phyloP scores from a whole-genome alignment of 2,888 invertebrate genomes.

The Perizoma flavofasciatum region DNA sequence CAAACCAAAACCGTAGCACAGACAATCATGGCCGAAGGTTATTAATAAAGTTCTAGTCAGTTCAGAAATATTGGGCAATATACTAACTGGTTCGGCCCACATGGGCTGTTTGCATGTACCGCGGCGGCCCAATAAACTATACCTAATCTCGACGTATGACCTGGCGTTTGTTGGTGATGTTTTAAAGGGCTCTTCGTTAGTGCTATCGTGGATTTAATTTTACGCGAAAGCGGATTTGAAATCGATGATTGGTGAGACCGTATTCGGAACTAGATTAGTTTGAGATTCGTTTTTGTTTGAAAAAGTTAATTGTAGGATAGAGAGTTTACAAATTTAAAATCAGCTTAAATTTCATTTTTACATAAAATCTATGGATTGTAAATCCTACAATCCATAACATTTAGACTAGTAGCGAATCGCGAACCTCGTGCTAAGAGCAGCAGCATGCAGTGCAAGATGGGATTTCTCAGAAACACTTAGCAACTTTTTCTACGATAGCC shows the following conservation, averaged over 20 bases:
- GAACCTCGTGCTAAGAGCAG: too few species aligned
- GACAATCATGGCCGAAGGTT: constrained; percentile 19
- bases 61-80: constrained; percentile 45
- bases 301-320: too few species aligned
- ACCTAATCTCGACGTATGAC: constrained; percentile 40
- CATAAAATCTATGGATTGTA: too few species aligned
- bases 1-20: constrained; percentile 1
- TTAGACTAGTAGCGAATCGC: too few species aligned
- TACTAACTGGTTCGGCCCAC: constrained; percentile 43
- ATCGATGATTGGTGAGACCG: not conserved
- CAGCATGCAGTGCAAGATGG: too few species aligned
- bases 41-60: constrained; percentile 37
- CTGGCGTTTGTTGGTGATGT: constrained; percentile 24
- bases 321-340: too few species aligned
- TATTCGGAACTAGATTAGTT: too few species aligned
- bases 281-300: too few species aligned
- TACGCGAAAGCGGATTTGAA: not conserved
- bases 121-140: constrained; percentile 46
- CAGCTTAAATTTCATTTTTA: too few species aligned
- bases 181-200: constrained; percentile 21
- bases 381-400: too few species aligned
- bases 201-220: constrained; percentile 11
- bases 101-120: constrained; percentile 47
- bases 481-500: too few species aligned
- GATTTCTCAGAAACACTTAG: too few species aligned